Percentiles rank a stretch among this genome's conserved stretches.
phyloP scores from a whole-genome alignment of 2,888 invertebrate species.

The Ptycholaimellus sp. region DNA sequence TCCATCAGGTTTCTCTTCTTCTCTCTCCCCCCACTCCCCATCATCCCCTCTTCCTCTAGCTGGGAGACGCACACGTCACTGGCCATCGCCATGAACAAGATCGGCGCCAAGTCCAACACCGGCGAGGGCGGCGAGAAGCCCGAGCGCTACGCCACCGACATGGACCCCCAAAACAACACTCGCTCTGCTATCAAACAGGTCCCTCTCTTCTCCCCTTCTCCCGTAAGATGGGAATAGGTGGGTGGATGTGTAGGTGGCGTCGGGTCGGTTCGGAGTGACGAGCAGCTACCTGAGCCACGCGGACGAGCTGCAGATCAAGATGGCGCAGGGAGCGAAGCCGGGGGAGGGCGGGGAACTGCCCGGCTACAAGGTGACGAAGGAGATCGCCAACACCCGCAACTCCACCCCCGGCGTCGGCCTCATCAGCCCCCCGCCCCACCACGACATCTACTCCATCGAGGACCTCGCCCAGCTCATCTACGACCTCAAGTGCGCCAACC shows the following conservation, averaged over 20 bases:
- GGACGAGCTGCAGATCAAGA: constrained; percentile 94
- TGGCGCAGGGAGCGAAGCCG: constrained; percentile 94
- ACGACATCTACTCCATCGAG: constrained; percentile 97
- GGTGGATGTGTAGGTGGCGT: constrained; percentile 49
- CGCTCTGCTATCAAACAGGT: constrained; percentile 85
- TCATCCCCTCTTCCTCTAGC: no score
- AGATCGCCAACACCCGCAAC: constrained; percentile 78
- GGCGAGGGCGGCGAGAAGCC: constrained; percentile 68
- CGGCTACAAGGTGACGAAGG: constrained; percentile 60
- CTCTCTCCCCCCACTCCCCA: no score
- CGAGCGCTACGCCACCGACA: constrained; percentile 39
- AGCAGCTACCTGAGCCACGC: constrained; percentile 87
- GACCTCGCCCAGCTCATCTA: constrained; percentile 93
- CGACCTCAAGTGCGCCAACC: constrained; percentile 90
- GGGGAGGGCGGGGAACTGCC: constrained; percentile 95
- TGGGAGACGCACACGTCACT: constrained; percentile 80
- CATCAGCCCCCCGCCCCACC: constrained; percentile 95
- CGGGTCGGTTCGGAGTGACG: constrained; percentile 91
- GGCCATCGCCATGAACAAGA: constrained; percentile 86
- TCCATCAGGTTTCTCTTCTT: no score
- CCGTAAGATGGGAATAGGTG: no score
- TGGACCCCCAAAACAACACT: constrained; percentile 54
- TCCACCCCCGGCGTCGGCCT: constrained; percentile 87
- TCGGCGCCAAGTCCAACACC: constrained; percentile 91
- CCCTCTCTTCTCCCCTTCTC: neutral